phyloP scores from a whole-genome alignment of 2,113 vertebrate species.

The Sula dactylatra region DNA sequence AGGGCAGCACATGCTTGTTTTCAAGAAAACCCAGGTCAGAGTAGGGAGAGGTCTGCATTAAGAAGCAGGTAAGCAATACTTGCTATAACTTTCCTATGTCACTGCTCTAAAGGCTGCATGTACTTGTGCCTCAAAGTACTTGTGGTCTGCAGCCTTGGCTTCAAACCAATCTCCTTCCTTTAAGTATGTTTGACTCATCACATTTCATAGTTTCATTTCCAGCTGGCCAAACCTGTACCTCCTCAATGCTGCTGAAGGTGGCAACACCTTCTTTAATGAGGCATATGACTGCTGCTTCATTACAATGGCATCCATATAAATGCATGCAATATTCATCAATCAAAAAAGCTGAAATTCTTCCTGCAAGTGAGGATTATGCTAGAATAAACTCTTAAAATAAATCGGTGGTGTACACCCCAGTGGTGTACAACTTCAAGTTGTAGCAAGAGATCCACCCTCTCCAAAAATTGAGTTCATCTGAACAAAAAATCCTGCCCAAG shows the following conservation, averaged over 20 bases:
- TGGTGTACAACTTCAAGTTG: neutral
- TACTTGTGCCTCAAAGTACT: neutral
- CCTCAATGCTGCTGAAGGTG: conserved; percentile 50
- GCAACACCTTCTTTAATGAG: conserved; percentile 74
- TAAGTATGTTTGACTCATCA: conserved; percentile 69
- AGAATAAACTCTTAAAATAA: conserved; percentile 25
- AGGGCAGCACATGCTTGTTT: neutral
- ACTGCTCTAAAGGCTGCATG: neutral
- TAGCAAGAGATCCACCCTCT: neutral
- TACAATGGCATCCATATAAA: conserved; percentile 65
- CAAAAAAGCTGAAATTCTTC: conserved; percentile 55
- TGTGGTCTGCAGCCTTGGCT: conserved; percentile 42
- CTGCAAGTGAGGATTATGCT: conserved; percentile 6
- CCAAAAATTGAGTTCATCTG: neutral
- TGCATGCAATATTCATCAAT: conserved; percentile 43
- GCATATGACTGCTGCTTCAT: conserved; percentile 60
- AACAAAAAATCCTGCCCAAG: neutral
- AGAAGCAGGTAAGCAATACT: neutral
- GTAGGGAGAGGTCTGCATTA: neutral
- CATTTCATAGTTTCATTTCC: conserved; percentile 65
- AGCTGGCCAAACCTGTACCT: conserved; percentile 73
- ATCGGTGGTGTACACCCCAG: neutral
- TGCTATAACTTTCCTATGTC: neutral
- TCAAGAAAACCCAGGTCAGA: neutral
- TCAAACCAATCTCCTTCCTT: conserved; percentile 9